Evolutionary conservation across 1,140 invertebrate genomes (phyloP).

Genomic region (Orchesella cincta): DNA sequence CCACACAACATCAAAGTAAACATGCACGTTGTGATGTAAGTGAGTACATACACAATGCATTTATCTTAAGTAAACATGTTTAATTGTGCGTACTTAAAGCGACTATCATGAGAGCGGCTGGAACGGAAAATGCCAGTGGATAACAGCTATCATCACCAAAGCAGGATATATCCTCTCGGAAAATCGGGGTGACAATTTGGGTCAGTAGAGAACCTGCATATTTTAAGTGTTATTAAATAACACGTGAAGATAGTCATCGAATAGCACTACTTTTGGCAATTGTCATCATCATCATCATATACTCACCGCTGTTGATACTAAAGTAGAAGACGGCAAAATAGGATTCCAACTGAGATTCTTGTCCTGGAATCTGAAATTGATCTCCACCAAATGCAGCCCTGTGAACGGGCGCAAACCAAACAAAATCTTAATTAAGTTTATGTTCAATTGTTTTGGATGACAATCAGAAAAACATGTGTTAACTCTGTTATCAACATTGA

Average conservation of each 20-base stretch:
- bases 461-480: not conserved
- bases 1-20: not conserved
- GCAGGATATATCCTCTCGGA: slow-evolving; percentile 79
- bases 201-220: slow-evolving; percentile 87
- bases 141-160: slow-evolving; percentile 81
- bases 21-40: not conserved
- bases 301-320: slow-evolving; percentile 69
- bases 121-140: slow-evolving; percentile 87
- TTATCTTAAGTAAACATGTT: not conserved
- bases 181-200: slow-evolving; percentile 82
- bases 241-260: too few species aligned
- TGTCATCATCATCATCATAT: not conserved
- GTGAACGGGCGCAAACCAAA: not conserved
- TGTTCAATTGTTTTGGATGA: too few species aligned
- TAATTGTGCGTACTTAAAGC: slow-evolving; percentile 77
- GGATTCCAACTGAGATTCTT: slow-evolving; percentile 71
- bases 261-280: too few species aligned
- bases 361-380: slow-evolving; percentile 77
- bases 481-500: not conserved
- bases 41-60: too few species aligned
- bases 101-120: slow-evolving; percentile 79
- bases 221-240: too few species aligned
- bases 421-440: not conserved
- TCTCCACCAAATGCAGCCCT: slow-evolving; percentile 91
- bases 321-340: slow-evolving; percentile 96